Percentiles rank a stretch among this genome's conserved stretches.
These are phyloP conservation scores for Amiota minor DNA, from an alignment of 2,888 invertebrate species.

Conservation along the genomic window DNA sequence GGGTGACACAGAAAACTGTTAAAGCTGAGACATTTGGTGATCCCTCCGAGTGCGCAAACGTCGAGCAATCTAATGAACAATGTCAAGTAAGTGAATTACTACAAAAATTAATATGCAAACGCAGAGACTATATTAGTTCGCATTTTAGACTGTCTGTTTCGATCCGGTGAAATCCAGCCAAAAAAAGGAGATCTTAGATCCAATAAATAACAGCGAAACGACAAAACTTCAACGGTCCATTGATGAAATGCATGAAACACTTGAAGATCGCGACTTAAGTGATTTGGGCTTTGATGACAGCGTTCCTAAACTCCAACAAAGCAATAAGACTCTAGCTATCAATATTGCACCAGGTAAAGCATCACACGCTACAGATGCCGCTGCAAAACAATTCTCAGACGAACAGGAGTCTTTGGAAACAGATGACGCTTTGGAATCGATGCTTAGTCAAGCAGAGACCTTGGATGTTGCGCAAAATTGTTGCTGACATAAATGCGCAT, in stretches of 20 bases:
- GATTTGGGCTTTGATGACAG: slow-evolving; percentile 36
- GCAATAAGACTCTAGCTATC: slow-evolving; percentile 41
- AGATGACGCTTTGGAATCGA: slow-evolving; percentile 48
- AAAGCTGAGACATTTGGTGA: slow-evolving; percentile 69
- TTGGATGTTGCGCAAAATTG: slow-evolving; percentile 17
- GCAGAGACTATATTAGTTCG: not conserved
- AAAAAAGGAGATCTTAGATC: slow-evolving; percentile 38
- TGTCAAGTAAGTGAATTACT: slow-evolving; percentile 75
- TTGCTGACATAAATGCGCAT: slow-evolving; percentile 19
- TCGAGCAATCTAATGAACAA: slow-evolving; percentile 70
- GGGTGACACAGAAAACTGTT: slow-evolving; percentile 54
- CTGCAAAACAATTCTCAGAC: slow-evolving; percentile 49
- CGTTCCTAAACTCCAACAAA: slow-evolving; percentile 30
- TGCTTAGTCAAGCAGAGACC: slow-evolving; percentile 39
- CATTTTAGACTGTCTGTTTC: slow-evolving; percentile 67
- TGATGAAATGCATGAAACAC: slow-evolving; percentile 52
- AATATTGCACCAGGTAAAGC: slow-evolving; percentile 51
- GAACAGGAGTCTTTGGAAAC: slow-evolving; percentile 40
- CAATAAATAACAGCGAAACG: slow-evolving; percentile 46
- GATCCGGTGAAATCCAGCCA: slow-evolving; percentile 55
- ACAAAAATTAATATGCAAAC: too few species aligned
- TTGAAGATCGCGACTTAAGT: slow-evolving; percentile 46
- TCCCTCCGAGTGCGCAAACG: slow-evolving; percentile 72
- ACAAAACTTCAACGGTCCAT: slow-evolving; percentile 33
- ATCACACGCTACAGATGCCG: slow-evolving; percentile 51